These are phyloP conservation scores for Pseudomyrmex sp. DNA, from an alignment of 1,140 invertebrate species.

Conservation along the genomic window DNA sequence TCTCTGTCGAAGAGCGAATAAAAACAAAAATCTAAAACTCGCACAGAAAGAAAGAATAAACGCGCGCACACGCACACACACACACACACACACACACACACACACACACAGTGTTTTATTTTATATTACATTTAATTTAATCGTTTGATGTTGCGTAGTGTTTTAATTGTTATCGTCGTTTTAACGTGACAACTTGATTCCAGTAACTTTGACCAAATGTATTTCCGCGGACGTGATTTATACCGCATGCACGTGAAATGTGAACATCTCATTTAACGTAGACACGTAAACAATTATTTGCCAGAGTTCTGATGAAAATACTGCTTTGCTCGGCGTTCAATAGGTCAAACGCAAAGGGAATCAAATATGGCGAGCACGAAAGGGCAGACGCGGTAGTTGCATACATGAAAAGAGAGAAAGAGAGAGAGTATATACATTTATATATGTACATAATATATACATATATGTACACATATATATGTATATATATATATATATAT, in stretches of 20 bases:
- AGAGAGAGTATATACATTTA: no score
- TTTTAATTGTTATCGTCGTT: neutral
- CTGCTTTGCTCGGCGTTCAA: constrained; percentile 36
- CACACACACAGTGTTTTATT: constrained; percentile 1
- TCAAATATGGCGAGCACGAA: constrained; percentile 53
- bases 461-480: no score
- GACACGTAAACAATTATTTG: constrained; percentile 60
- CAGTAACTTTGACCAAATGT: constrained; percentile 22
- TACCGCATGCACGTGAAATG: constrained; percentile 17
- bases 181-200: neutral
- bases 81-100: neutral
- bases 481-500: neutral
- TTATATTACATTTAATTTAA: neutral
- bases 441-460: no score
- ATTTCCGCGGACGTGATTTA: neutral
- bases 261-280: constrained; percentile 44
- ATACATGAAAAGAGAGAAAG: neutral
- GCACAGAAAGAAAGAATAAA: neutral
- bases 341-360: constrained; percentile 60
- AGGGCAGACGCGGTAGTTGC: constrained; percentile 31
- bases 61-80: neutral
- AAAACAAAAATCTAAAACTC: neutral
- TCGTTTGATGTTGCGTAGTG: neutral
- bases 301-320: constrained; percentile 48
- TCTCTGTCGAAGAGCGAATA: neutral